These are phyloP conservation scores for Danio jaintianensis DNA, from an alignment of 2,797 vertebrate species.

Conservation along the genomic window DNA sequence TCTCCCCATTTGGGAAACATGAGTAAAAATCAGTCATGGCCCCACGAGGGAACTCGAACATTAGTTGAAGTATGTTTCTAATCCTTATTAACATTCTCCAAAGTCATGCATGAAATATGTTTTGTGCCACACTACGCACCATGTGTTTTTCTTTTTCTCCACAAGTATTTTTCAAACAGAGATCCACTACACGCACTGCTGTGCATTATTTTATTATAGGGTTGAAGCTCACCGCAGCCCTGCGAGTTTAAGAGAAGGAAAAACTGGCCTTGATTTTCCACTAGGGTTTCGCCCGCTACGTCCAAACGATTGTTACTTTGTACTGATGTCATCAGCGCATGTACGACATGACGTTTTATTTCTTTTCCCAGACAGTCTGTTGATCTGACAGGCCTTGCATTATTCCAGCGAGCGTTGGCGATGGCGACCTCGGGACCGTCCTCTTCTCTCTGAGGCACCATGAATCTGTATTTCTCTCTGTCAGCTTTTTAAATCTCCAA, in stretches of 20 bases:
- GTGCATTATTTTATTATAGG: conserved; percentile 86
- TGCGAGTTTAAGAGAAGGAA: conserved; percentile 72
- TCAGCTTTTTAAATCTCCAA: conserved; percentile 49
- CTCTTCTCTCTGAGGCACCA: conserved; percentile 60
- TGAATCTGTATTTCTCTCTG: conserved; percentile 53
- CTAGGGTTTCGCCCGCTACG: conserved; percentile 47
- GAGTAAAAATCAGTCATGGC: conserved; percentile 66
- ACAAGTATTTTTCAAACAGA: conserved; percentile 85
- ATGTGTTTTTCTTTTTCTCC: conserved; percentile 90
- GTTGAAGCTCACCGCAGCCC: conserved; percentile 80
- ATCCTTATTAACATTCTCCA: conserved; percentile 93
- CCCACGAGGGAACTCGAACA: conserved; percentile 68
- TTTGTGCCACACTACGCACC: conserved; percentile 82
- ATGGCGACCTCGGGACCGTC: neutral
- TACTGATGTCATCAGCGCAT: conserved; percentile 33
- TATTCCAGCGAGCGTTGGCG: conserved; percentile 60
- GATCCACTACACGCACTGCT: conserved; percentile 78
- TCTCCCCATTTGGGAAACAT: conserved; percentile 67
- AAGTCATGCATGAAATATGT: conserved; percentile 90
- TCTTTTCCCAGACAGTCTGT: conserved; percentile 59
- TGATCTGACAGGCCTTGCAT: conserved; percentile 65
- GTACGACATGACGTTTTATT: conserved; percentile 6
- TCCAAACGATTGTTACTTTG: conserved; percentile 62
- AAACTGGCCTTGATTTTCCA: conserved; percentile 73
- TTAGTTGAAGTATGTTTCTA: conserved; percentile 85